phyloP scores from a whole-genome alignment of 92 coral and sea anemone species.

The Desmophyllum pertusum region DNA sequence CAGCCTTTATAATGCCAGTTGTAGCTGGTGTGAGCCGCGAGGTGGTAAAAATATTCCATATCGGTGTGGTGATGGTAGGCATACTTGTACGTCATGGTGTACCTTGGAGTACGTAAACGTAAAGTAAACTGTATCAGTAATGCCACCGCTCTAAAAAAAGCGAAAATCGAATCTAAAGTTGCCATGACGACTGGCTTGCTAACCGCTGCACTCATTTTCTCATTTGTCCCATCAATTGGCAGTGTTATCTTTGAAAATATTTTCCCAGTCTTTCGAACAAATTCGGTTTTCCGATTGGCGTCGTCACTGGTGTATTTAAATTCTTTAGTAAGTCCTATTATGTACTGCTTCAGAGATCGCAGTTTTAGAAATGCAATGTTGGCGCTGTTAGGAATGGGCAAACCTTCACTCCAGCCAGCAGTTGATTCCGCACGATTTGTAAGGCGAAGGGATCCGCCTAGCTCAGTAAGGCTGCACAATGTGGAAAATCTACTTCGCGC shows the following conservation, averaged over 20 bases:
- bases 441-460: not conserved
- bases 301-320: not conserved
- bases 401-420: not conserved
- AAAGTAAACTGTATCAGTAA: not conserved
- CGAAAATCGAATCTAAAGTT: not conserved
- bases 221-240: not conserved
- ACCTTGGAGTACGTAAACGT: conserved; percentile 7
- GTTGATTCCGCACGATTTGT: not conserved
- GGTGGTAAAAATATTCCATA: not conserved
- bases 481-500: too few relatives aligned
- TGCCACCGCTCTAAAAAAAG: not conserved
- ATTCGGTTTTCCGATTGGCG: not conserved
- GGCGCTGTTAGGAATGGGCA: not conserved
- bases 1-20: not conserved
- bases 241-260: not conserved
- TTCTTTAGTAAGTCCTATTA: not conserved
- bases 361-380: not conserved
- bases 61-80: not conserved
- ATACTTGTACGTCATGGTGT: not conserved
- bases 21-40: not conserved
- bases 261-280: not conserved
- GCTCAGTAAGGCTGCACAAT: not conserved
- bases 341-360: not conserved
- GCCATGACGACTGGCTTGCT: not conserved
- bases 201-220: not conserved